Base-by-base conservation (phyloP, 2,113 vertebrate species). In the Varanus salvator region DNA sequence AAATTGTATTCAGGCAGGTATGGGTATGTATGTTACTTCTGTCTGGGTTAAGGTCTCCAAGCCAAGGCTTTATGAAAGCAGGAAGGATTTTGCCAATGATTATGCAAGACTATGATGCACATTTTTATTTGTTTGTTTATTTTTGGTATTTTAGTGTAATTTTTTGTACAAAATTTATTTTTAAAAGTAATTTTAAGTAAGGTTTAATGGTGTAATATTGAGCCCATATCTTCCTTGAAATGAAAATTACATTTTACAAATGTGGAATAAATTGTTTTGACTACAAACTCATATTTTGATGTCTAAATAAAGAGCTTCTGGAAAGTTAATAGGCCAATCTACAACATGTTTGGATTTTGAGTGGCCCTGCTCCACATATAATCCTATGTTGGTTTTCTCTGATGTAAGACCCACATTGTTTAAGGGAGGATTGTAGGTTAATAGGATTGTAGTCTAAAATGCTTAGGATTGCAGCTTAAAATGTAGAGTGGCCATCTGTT, bases 1-100 rank as follows among this genome's bases (percentile, higher is more conserved):
- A 21, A 83, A 31, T 5, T 34, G 90, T 50, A 38, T 86, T 90
- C 86, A 92, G 66, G 34, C 0, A 84, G 92, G 38, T 64, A n/a
- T 81, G 60, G 57, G 60, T n/a, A 19, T 31, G 60, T n/a, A 8
- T 15, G 52, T 6, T 57, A 52, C 27, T 80, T 80, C 27, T 15
- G 12, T 54, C 78, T 80, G 29, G 69, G n/a, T 8, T 69, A 50
- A 74, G 44, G 31, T 29, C 38, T 44, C 34, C 48, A 12, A 74
- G 50, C 31, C 68, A 29, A 85, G 69, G 6, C 86, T 34, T 14
- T 82, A 89, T 74, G 27, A 29, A 6, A 1, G 60, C 75, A 84
- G 68, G 57, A 60, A 76, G 1, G 27, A 50, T 34, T 72, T 0
- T 38, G 31, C n/a, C 90, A 88, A 71, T 52, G 44, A 7, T n/a